A percentile compares a stretch with the other conserved stretches of the same genome.
These are phyloP conservation scores for Homarus americanus DNA, from an alignment of 1,140 invertebrate species.

Conservation along the genomic window DNA sequence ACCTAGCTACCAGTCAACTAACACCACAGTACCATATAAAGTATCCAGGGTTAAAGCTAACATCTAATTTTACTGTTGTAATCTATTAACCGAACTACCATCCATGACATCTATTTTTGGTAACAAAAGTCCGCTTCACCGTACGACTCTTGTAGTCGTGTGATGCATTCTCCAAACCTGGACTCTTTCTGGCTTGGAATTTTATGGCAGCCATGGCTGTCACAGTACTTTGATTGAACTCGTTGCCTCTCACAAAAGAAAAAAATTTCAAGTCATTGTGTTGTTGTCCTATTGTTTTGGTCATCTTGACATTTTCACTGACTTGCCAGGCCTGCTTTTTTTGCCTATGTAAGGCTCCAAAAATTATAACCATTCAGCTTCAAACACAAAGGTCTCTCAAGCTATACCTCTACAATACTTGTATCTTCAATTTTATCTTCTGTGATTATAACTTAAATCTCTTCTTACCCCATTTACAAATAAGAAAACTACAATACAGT, in stretches of 20 bases:
- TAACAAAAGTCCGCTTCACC: too few species aligned
- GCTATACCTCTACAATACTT: not conserved
- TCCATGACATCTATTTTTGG: too few species aligned
- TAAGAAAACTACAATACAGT: not conserved
- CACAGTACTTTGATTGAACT: not conserved
- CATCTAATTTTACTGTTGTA: too few species aligned
- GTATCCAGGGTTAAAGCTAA: too few species aligned
- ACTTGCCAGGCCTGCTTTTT: not conserved
- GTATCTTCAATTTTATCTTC: not conserved
- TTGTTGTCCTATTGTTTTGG: not conserved
- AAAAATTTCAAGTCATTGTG: too few species aligned
- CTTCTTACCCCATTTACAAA: not conserved
- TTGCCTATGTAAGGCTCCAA: not conserved
- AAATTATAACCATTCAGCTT: constrained; percentile 26
- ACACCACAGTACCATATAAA: too few species aligned
- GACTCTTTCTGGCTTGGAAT: not conserved
- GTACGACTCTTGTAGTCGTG: too few species aligned
- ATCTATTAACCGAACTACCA: too few species aligned
- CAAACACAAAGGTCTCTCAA: constrained; percentile 1
- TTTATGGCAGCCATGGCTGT: not conserved
- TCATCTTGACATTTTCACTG: not conserved
- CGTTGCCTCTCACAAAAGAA: not conserved
- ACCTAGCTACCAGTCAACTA: too few species aligned
- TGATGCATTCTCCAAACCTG: too few species aligned
- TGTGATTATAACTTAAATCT: not conserved